A percentile compares a stretch with the other conserved stretches of the same genome.
Evolutionary conservation across 2,797 vertebrate species (phyloP).

Genomic region (Syngnathus rostellatus): DNA sequence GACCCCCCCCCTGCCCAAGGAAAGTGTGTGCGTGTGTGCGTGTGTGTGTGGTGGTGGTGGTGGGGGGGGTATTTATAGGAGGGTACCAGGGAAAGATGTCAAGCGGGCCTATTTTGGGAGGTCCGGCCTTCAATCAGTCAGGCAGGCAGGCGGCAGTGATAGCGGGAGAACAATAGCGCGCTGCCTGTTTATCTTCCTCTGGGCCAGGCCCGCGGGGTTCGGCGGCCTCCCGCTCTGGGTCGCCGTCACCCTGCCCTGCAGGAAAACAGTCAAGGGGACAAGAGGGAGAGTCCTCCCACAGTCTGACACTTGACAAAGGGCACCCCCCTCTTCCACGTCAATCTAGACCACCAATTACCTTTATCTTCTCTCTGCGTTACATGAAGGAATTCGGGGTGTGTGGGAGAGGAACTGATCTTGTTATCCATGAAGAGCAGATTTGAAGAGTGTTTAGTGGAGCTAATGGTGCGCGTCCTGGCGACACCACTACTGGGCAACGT

Average conservation of each 20-base stretch:
- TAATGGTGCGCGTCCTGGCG: conserved; percentile 53
- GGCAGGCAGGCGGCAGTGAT: conserved; percentile 57
- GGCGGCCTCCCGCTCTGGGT: conserved; percentile 37
- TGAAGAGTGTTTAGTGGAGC: conserved; percentile 35
- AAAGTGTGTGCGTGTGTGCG: too few species aligned
- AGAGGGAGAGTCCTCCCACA: conserved; percentile 26
- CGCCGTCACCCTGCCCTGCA: conserved; percentile 40
- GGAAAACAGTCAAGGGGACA: conserved; percentile 17
- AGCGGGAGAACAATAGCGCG: conserved; percentile 65
- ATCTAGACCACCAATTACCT: conserved; percentile 1
- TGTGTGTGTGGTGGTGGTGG: too few species aligned
- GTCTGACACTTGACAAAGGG: conserved; percentile 11
- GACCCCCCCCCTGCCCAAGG: conserved; percentile 2
- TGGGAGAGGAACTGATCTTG: conserved; percentile 28
- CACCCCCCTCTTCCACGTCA: not conserved
- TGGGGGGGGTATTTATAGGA: conserved; percentile 55
- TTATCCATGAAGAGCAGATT: conserved; percentile 45
- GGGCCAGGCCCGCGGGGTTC: conserved; percentile 14
- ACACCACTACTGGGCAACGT: conserved; percentile 49
- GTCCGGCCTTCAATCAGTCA: conserved; percentile 56
- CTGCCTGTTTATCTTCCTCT: conserved; percentile 57
- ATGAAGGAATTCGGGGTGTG: conserved; percentile 14
- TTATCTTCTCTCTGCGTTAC: conserved; percentile 20
- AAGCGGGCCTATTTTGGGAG: conserved; percentile 62
- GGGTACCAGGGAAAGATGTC: conserved; percentile 47